Evolutionary conservation across 2,888 invertebrate genomes (phyloP), one percentile per base, ranked within the genome.

Genomic region (Cactoblastis cactorum): DNA sequence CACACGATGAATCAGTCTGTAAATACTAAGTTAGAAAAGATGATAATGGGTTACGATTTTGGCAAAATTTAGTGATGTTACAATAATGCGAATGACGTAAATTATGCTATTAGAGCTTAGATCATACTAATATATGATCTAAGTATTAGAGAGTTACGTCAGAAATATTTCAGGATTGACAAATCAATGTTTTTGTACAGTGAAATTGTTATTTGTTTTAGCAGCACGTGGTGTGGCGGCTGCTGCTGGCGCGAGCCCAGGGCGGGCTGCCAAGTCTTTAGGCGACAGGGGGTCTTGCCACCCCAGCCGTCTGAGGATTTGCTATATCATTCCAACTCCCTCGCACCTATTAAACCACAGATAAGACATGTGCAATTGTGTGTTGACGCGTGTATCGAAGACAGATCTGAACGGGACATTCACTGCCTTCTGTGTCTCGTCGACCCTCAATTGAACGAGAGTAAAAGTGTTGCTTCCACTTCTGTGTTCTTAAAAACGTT

Each of bases 241-340:
- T 17, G 11, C 62, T 63, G 66, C 60, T 69, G 75, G 74, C 73
- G 70, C 72, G 72, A 67, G 62, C 61, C 66, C 61, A 61, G 75
- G 71, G 75, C 74, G 73, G 61, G 64, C 52, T 75, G 83, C 84
- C 83, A 85, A 75, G 61, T 70, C 64, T 66, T n/a, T 57, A 62
- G 67, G 69, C 71, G 69, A 67, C 63, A 68, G 64, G 70, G 69
- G 66, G 62, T 62, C 57, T 59, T 50, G 45, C 50, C 56, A 54
- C 59, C 55, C 61, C 56, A 48, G 49, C 49, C 52, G 52, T 51
- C 53, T 53, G 54, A 14, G 46, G 35, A 39, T 46, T 54, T 41
- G 45, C 37, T 9, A 8, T 37, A 54, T 52, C 48, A n/a, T 19
- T 53, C 52, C 51, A 51, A 66, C 66, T 56, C 66, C 58, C 52